A percentile compares a stretch with the other conserved stretches of the same genome.
These are phyloP conservation scores for Anthoscopus minutus DNA, from an alignment of 2,113 vertebrate genomes.

Conservation along the genomic window DNA sequence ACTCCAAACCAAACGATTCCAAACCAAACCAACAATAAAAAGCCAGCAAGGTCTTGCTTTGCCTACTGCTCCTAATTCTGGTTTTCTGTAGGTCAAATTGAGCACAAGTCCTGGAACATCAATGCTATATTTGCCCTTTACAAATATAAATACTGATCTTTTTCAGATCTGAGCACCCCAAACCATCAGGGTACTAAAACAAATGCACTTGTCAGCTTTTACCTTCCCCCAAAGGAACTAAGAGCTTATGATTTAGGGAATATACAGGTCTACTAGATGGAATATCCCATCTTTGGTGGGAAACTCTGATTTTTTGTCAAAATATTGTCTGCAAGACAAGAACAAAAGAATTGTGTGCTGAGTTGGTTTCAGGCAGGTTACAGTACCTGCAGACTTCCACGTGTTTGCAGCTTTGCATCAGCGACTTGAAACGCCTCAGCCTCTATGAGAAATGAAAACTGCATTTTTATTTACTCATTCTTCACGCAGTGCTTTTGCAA, in stretches of 20 bases:
- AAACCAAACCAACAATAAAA: not conserved
- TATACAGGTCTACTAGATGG: not conserved
- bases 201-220: not conserved
- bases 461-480: not conserved
- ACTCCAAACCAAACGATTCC: not conserved
- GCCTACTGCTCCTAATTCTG: not conserved
- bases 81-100: not conserved
- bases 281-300: fast-evolving
- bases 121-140: not conserved
- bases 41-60: not conserved
- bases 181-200: not conserved
- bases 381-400: not conserved
- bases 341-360: not conserved
- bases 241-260: not conserved
- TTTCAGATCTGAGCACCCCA: not conserved
- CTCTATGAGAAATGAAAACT: not conserved
- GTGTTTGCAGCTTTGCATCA: not conserved
- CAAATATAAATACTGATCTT: not conserved
- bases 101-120: not conserved
- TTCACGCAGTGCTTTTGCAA: not conserved
- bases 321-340: not conserved
- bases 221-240: not conserved
- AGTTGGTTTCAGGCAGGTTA: not conserved
- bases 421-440: not conserved
- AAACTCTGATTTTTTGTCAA: not conserved